These are phyloP conservation scores for Pristionchus exspectatus DNA, from an alignment of 2,888 invertebrate genomes.

Conservation along the genomic window DNA sequence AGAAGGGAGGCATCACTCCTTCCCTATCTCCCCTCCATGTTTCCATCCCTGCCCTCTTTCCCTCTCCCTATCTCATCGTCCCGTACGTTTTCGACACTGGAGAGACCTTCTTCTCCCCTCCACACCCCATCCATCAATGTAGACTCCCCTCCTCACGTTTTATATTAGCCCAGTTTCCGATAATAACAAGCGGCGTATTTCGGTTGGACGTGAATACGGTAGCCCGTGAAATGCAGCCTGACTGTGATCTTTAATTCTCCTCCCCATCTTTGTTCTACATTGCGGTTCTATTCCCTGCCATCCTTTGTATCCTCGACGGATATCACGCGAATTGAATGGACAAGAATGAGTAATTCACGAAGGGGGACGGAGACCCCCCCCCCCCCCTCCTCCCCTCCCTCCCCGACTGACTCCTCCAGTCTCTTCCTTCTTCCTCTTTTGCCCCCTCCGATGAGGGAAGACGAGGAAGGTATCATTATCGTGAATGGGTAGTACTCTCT, in stretches of 20 bases:
- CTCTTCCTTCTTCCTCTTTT: background rate
- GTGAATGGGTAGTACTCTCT: background rate
- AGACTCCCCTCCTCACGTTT: background rate
- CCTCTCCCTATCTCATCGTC: background rate
- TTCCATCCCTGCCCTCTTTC: slow-evolving; percentile 8
- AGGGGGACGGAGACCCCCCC: background rate
- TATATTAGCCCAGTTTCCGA: background rate
- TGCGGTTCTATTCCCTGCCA: background rate
- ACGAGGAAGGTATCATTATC: slow-evolving; percentile 40
- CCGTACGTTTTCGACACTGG: slow-evolving; percentile 3
- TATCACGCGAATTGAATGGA: slow-evolving; percentile 26
- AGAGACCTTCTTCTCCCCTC: background rate
- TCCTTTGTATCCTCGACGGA: background rate
- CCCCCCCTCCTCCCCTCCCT: background rate
- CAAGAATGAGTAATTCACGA: slow-evolving; percentile 31
- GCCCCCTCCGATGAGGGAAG: background rate
- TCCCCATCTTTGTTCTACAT: background rate
- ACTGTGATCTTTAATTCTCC: background rate
- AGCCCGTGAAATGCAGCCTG: background rate
- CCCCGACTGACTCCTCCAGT: background rate
- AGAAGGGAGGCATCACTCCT: background rate
- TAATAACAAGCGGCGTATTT: background rate
- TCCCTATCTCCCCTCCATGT: slow-evolving; percentile 1
- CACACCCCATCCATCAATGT: slow-evolving; percentile 18
- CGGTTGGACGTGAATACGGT: background rate